Evolutionary conservation across 2,113 vertebrate species (phyloP), one percentile per base, ranked within the genome.

Genomic region (Rhynchomys soricoides): DNA sequence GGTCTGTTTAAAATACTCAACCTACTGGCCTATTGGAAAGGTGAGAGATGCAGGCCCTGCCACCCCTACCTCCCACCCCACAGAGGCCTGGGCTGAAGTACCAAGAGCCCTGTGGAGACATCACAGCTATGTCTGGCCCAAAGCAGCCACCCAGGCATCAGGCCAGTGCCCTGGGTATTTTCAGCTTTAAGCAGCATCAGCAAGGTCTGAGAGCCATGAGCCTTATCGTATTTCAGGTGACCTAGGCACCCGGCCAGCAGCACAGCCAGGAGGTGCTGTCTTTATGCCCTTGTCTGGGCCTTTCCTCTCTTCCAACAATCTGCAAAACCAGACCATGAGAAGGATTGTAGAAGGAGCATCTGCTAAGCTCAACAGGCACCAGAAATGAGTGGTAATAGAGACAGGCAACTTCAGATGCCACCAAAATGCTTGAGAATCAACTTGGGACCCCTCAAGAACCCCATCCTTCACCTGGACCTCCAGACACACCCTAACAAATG

Each of bases 161-260:
- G 55, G 70, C 90, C 81, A 70, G 70, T 45, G 77, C 81, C 10
- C 73, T 37, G 71, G 62, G 89, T 93, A 97, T 97, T 96, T 95
- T 94, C 96, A 94, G 97, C 55, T 21, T 92, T 57, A 31, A 75
- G 90, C 94, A 81, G 40, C 75, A 90, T 95, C 94, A 96, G 96
- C 94, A 89, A 43, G 19, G 86, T 45, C 81, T 43, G 70, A 66
- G 74, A 68, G 82, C 79, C 64, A 3, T 40, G 74, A 88, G 78
- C 52, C 89, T 70, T 95, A 97, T 96, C 94, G 90, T 96, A 94
- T 98, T 97, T 97, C 97, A 94, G 59, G 64, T 73, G 93, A 91
- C 74, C 13, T 1, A 68, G 95, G 93, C 88, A 52, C 24, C 3
- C 0, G 45, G 94, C 94, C 92, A 95, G 52, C 6, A 1, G 11